Percentiles rank a stretch among this genome's conserved stretches.
Evolutionary conservation across 2,113 vertebrate species (phyloP).

Genomic region (Echinops telfairi): DNA sequence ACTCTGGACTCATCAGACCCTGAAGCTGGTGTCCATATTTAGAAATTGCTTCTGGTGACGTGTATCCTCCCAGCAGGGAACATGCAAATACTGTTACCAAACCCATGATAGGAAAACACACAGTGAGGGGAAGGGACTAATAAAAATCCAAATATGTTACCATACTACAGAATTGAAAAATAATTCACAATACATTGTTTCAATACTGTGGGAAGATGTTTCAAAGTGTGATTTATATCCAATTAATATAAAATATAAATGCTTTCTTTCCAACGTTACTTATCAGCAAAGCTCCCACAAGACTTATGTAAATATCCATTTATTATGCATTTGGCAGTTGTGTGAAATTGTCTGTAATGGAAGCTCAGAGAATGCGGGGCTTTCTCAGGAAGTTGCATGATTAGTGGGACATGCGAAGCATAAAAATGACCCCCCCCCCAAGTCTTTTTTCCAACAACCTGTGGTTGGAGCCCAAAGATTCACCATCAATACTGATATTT

Average conservation of each 20-base stretch:
- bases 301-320: slow-evolving; percentile 35
- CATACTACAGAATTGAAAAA: neutral
- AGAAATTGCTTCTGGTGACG: neutral
- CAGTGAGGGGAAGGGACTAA: neutral
- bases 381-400: neutral
- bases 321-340: neutral
- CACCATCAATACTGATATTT: neutral
- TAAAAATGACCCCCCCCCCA: neutral
- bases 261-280: neutral
- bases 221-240: slow-evolving; percentile 23
- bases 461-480: neutral
- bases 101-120: neutral
- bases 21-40: neutral
- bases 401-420: neutral
- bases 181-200: neutral
- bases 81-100: neutral
- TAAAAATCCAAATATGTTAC: neutral
- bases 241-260: slow-evolving; percentile 42
- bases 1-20: neutral
- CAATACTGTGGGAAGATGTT: neutral
- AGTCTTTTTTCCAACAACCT: neutral
- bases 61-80: neutral
- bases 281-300: neutral
- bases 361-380: neutral
- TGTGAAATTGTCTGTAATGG: slow-evolving; percentile 25